Evolutionary conservation across 2,888 invertebrate species (phyloP).

Genomic region (Lasioglossum marginatum): DNA sequence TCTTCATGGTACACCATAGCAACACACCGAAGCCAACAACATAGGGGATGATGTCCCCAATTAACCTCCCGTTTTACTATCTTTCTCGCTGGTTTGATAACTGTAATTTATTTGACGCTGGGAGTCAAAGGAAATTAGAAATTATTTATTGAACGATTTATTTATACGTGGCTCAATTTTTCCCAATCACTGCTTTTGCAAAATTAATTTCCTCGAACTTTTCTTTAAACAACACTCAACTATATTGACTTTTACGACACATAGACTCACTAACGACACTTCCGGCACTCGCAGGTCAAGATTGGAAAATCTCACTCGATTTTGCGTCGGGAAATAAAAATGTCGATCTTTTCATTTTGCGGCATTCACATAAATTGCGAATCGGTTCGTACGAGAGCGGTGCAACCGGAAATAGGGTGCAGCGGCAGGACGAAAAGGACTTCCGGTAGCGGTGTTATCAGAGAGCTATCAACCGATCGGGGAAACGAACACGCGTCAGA

Average conservation of each 20-base stretch:
- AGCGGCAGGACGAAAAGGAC: neutral
- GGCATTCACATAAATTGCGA: neutral
- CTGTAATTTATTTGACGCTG: neutral
- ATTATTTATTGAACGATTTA: neutral
- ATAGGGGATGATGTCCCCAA: neutral
- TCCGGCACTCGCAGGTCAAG: neutral
- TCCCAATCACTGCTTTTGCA: neutral
- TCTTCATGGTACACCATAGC: neutral
- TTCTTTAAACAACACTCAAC: neutral
- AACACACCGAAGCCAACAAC: neutral
- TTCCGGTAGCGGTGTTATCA: constrained; percentile 27
- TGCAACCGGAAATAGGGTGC: neutral
- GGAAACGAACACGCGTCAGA: constrained; percentile 29
- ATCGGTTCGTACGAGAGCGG: neutral
- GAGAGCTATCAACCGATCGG: constrained; percentile 1
- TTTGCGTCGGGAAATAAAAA: neutral
- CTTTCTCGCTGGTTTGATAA: neutral
- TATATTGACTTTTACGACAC: neutral
- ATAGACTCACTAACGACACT: neutral
- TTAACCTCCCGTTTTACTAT: neutral
- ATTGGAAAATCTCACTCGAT: neutral
- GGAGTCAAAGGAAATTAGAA: neutral
- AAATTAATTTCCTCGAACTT: neutral
- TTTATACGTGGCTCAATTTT: neutral
- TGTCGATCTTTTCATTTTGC: neutral